Conservation (phyloP, 1,140 invertebrate species). For the Melanaphis sacchari region DNA sequence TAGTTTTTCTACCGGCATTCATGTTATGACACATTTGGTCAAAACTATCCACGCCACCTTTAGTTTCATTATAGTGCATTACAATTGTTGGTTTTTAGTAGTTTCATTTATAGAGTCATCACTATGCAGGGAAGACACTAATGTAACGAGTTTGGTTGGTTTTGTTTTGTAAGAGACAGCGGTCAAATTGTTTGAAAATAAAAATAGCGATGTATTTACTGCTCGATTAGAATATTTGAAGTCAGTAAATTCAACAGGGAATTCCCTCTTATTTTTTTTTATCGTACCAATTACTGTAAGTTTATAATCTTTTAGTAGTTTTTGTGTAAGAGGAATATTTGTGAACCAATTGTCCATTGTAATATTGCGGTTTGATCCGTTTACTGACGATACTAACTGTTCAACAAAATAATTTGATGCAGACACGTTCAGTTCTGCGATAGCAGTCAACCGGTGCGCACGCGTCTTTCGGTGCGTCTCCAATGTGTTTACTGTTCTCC, state of each 20-base stretch:
- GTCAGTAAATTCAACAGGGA: conserved; percentile 61
- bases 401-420: conserved; percentile 58
- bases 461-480: background rate
- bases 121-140: too few species aligned
- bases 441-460: too few species aligned
- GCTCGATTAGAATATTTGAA: conserved; percentile 29
- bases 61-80: too few species aligned
- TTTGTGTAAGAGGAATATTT: conserved; percentile 38
- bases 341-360: conserved; percentile 64
- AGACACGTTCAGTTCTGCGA: too few species aligned
- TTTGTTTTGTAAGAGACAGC: conserved; percentile 59
- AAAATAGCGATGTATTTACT: conserved; percentile 20
- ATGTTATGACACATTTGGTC: too few species aligned
- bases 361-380: conserved; percentile 44
- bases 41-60: too few species aligned
- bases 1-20: too few species aligned
- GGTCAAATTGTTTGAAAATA: conserved; percentile 52
- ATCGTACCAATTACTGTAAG: conserved; percentile 59
- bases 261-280: conserved; percentile 65
- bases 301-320: conserved; percentile 25
- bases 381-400: background rate
- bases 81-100: too few species aligned
- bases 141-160: conserved; percentile 31
- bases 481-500: background rate
- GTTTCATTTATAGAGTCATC: too few species aligned